These are phyloP conservation scores for Deilephila porcellus DNA, from an alignment of 2,888 invertebrate genomes.

Conservation along the genomic window DNA sequence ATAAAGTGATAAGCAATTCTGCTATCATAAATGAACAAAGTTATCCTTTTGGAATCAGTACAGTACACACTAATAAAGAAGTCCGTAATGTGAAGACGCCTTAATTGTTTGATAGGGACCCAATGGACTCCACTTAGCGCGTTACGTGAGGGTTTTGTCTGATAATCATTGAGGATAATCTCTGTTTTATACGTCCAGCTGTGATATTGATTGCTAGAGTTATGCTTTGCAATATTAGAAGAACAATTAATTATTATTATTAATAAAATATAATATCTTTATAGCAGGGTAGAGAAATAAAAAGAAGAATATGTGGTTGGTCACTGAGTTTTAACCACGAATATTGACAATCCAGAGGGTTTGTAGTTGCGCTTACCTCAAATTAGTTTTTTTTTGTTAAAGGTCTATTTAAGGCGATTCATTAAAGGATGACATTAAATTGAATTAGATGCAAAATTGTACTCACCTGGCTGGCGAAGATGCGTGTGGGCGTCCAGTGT, in stretches of 20 bases:
- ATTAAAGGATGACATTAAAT: too few relatives aligned
- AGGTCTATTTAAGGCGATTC: too few relatives aligned
- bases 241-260: too few relatives aligned
- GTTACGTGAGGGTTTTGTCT: slow-evolving; percentile 16
- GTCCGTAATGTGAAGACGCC: slow-evolving; percentile 4
- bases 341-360: too few relatives aligned
- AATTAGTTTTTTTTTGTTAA: too few relatives aligned
- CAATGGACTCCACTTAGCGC: not conserved
- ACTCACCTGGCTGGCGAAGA: slow-evolving; percentile 93
- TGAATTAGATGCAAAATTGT: too few relatives aligned
- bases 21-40: not conserved
- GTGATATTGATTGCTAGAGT: slow-evolving; percentile 2
- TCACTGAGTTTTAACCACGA: too few relatives aligned
- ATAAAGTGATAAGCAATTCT: not conserved
- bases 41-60: slow-evolving; percentile 2
- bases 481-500: slow-evolving; percentile 95
- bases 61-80: slow-evolving; percentile 15
- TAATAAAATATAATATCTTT: too few relatives aligned
- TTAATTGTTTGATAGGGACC: slow-evolving; percentile 3
- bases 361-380: too few relatives aligned
- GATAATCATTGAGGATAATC: slow-evolving; percentile 17
- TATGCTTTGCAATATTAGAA: not conserved
- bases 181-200: not conserved
- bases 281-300: too few relatives aligned
- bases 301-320: too few relatives aligned